Evolutionary conservation across 2,113 vertebrate genomes (phyloP).

Genomic region (Python bivittatus): DNA sequence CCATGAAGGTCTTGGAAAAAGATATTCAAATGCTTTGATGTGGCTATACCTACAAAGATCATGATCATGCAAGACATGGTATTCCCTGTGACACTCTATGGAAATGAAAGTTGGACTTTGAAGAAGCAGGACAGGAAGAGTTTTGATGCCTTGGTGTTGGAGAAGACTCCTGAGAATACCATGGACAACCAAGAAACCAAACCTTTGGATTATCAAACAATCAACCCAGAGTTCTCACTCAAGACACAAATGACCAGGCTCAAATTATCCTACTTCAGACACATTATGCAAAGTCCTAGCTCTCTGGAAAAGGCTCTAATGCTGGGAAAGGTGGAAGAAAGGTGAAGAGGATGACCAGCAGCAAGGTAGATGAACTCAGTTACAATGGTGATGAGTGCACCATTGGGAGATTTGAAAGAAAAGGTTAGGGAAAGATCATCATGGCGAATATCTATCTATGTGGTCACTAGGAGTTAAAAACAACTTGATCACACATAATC

Average conservation of each 20-base stretch:
- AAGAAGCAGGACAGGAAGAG: background rate
- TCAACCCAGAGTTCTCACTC: too few relatives aligned
- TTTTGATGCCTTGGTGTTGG: background rate
- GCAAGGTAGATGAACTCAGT: background rate
- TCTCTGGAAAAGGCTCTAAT: background rate
- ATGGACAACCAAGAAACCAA: background rate
- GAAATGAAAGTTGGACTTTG: background rate
- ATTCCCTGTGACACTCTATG: background rate
- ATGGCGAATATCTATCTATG: background rate
- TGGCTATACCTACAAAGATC: background rate
- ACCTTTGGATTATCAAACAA: background rate
- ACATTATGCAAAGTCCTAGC: background rate
- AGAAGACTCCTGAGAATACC: background rate
- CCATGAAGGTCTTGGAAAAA: background rate
- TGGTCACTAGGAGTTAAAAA: background rate
- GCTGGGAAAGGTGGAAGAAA: background rate
- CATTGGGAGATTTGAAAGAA: background rate
- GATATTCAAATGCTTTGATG: background rate
- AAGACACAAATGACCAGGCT: too few relatives aligned
- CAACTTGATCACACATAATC: background rate
- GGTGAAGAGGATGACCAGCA: background rate
- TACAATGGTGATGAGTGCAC: background rate
- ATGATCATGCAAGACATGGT: background rate
- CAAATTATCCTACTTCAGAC: background rate
- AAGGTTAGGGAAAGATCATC: background rate